Conservation (phyloP, 53 echinoderm and acorn worm species). For the Stichopus horrens region DNA sequence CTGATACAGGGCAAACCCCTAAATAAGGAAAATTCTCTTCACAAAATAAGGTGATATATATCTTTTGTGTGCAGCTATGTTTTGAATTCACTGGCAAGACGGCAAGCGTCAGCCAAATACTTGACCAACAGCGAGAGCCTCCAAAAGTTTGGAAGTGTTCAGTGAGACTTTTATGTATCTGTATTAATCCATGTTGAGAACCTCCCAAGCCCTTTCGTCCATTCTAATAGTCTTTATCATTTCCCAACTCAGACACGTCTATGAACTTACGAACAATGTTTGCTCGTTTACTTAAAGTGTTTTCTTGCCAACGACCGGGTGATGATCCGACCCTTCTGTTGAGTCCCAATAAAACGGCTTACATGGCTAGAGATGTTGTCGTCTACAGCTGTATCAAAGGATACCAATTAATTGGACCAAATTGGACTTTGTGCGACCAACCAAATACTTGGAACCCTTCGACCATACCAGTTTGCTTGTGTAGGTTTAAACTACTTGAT, state of each 20-base stretch:
- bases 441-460: not conserved
- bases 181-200: no score
- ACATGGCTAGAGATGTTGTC: not conserved
- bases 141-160: no score
- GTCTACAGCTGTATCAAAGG: not conserved
- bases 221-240: no score
- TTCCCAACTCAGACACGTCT: not conserved
- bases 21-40: no score
- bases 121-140: no score
- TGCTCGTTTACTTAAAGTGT: not conserved
- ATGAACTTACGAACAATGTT: not conserved
- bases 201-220: no score
- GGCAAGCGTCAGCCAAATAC: no score
- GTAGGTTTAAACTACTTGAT: not conserved
- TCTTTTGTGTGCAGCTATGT: no score
- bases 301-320: not conserved
- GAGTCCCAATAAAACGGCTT: not conserved
- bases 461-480: not conserved
- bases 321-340: not conserved
- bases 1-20: no score
- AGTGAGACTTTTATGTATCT: no score
- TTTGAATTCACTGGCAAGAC: no score
- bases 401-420: not conserved
- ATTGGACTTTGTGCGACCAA: not conserved
- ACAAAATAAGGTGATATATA: no score